Evolutionary conservation across 2,888 invertebrate genomes (phyloP), one percentile per base, ranked within the genome.

Genomic region (Pseudanteris insignis): DNA sequence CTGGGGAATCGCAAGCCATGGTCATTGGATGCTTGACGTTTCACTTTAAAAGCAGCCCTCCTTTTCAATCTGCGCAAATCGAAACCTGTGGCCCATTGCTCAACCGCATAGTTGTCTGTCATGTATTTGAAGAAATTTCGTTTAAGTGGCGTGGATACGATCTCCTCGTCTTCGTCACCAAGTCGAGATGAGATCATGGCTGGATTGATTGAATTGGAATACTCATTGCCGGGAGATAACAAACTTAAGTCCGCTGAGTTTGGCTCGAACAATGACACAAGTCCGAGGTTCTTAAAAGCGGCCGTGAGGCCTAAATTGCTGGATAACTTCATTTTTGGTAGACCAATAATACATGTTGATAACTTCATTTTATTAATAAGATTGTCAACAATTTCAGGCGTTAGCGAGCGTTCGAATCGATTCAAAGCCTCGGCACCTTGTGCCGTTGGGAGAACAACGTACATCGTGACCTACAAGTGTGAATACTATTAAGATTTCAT

Each of bases 271-370:
- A 92, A 80, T 0, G 87, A 83, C 1, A 76, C 73, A 0, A 90
- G 72, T 0, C 90, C 89, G 53, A 91, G 72, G 2, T 75, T 72
- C 62, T 83, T 76, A 2, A 92, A 77, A 0, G 85, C 69, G 0
- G 81, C 64, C 55, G 83, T 85, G 29, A 91, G 74, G 64, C 84
- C 82, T 2, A 85, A 68, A 0, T 82, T 84, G 38, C 83, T 85
- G 54, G 86, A 84, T 1, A 92, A 78, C 66, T 87, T 86, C 88
- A 92, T 88, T 76, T 88, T 89, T 0, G 92, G 92, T 26, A 89
- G 81, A 15, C 86, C 81, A 0, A 88, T 75, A 2, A 89, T 80
- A 14, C 86, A 83, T 3, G 84, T 81, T 5, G 81, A 80, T 14
- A 78, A 79, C 1, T 69, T 74, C 71, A 85, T 83, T 47, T 80